A percentile compares a stretch with the other conserved stretches of the same genome.
These are phyloP conservation scores for Probosciger aterrimus DNA, from an alignment of 2,113 vertebrate species.

Conservation along the genomic window DNA sequence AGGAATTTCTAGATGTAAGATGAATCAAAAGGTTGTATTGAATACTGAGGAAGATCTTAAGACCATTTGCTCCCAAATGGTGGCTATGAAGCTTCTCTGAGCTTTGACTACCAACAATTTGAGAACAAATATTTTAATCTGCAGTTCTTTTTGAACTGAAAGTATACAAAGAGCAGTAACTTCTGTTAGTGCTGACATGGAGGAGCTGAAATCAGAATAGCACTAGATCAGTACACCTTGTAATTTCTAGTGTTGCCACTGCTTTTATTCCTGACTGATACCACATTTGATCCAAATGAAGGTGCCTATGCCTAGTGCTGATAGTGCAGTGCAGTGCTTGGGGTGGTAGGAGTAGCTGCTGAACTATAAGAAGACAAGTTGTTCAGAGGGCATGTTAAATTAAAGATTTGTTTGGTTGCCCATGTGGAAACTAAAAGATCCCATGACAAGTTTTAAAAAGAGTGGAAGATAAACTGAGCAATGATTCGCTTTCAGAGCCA, in stretches of 20 bases:
- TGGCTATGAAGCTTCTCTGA: background rate
- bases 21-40: background rate
- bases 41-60: background rate
- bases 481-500: background rate
- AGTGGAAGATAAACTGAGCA: background rate
- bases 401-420: background rate
- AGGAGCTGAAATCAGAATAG: background rate
- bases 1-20: background rate
- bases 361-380: background rate
- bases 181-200: background rate
- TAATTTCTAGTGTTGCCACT: background rate
- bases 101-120: background rate
- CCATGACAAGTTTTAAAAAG: background rate
- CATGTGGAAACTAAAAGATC: constrained; percentile 21
- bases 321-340: background rate
- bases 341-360: constrained; percentile 18
- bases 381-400: background rate
- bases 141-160: background rate
- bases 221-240: background rate
- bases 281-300: background rate
- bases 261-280: background rate
- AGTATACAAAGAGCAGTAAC: background rate
- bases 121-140: background rate
- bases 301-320: background rate
- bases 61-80: background rate